Conservation (phyloP, 2,888 invertebrate species). For the Volucella bombylans region DNA sequence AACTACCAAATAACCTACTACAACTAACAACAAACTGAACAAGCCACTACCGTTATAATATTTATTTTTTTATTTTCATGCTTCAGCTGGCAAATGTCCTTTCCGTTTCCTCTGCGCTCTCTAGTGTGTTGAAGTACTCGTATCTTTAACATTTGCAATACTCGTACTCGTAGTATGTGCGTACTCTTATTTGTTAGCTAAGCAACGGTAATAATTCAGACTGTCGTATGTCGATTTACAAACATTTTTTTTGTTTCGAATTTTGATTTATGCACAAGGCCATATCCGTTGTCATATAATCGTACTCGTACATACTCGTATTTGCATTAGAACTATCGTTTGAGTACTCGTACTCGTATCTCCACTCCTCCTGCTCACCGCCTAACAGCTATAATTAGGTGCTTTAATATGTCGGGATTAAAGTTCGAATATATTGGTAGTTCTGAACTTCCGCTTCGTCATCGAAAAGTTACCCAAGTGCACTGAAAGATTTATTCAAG, state of each 20-base stretch:
- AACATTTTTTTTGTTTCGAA: conserved; percentile 39
- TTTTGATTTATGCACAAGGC: conserved; percentile 54
- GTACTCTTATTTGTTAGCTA: not conserved
- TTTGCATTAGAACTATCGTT: conserved; percentile 18
- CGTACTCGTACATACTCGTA: no score
- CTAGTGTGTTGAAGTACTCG: no score
- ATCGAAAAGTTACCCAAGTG: not conserved
- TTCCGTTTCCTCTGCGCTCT: not conserved
- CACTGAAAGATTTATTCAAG: conserved; percentile 4
- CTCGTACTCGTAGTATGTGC: conserved; percentile 11
- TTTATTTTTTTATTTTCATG: conserved; percentile 56
- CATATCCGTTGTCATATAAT: conserved; percentile 1
- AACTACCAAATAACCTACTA: not conserved
- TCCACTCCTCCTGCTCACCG: no score
- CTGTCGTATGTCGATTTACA: conserved; percentile 37
- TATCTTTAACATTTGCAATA: conserved; percentile 3
- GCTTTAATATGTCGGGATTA: no score
- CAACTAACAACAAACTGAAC: not conserved
- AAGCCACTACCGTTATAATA: conserved; percentile 44
- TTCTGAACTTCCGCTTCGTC: not conserved
- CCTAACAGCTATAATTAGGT: no score
- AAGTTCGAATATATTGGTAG: no score
- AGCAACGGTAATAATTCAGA: conserved; percentile 11
- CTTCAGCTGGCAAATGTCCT: conserved; percentile 32
- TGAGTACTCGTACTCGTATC: not conserved